phyloP scores from a whole-genome alignment of 2,888 invertebrate species.

The Eledona agricola region DNA sequence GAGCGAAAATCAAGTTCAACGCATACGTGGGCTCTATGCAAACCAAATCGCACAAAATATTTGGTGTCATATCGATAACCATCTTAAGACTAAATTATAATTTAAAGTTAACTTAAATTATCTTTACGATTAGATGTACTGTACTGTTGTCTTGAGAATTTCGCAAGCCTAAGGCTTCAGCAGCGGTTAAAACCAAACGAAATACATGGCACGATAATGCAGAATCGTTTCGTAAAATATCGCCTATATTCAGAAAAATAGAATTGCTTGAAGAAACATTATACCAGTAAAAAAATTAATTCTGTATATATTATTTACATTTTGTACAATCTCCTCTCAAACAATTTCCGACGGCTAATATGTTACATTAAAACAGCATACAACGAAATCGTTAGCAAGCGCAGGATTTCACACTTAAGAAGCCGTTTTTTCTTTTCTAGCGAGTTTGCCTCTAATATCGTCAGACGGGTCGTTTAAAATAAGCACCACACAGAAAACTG shows the following conservation, averaged over 20 bases:
- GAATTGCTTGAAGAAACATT: constrained; percentile 34
- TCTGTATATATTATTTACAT: constrained; percentile 51
- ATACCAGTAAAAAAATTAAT: constrained; percentile 48
- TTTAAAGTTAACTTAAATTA: constrained; percentile 36
- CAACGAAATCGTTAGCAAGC: constrained; percentile 31
- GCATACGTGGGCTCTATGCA: constrained; percentile 21
- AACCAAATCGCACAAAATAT: constrained; percentile 38
- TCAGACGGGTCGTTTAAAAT: constrained; percentile 17
- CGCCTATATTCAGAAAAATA: constrained; percentile 41
- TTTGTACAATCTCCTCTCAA: constrained; percentile 45
- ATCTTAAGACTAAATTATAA: constrained; percentile 44
- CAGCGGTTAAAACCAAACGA: constrained; percentile 14
- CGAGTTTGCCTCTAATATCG: constrained; percentile 32
- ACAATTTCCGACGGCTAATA: constrained; percentile 32
- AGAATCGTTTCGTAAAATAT: constrained; percentile 35
- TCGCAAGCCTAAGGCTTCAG: constrained; percentile 21
- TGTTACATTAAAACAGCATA: constrained; percentile 37
- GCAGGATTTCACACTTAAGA: constrained; percentile 21
- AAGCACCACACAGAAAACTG: constrained; percentile 22
- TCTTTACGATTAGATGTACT: constrained; percentile 29
- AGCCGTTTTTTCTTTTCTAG: constrained; percentile 14
- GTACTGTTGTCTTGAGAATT: constrained; percentile 23
- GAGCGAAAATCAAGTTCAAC: constrained; percentile 31
- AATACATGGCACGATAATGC: constrained; percentile 44
- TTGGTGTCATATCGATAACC: constrained; percentile 42